Evolutionary conservation across 2,797 vertebrate species (phyloP).

Genomic region (Gambelia wislizenii): DNA sequence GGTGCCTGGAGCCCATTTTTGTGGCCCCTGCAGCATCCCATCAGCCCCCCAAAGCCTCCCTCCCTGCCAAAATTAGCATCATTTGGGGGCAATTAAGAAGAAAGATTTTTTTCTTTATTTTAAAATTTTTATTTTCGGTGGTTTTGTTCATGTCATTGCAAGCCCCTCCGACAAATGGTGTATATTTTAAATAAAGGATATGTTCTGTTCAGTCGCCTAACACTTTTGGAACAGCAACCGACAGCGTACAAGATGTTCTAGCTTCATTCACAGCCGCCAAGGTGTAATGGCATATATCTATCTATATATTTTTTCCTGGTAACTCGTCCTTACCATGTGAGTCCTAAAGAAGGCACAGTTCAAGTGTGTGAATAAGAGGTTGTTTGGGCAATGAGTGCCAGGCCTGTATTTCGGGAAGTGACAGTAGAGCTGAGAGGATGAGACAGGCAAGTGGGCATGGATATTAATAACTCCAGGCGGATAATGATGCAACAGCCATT

Average conservation of each 20-base stretch:
- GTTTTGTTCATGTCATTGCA: too few relatives aligned
- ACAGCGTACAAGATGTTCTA: conserved; percentile 23
- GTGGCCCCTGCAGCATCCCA: too few relatives aligned
- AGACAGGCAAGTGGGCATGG: neutral
- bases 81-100: too few relatives aligned
- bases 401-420: neutral
- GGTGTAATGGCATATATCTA: neutral
- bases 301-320: conserved; percentile 16
- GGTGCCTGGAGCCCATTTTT: too few relatives aligned
- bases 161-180: too few relatives aligned
- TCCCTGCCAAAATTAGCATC: too few relatives aligned
- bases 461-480: neutral
- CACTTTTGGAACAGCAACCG: neutral
- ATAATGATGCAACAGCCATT: neutral
- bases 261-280: conserved; percentile 26
- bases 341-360: conserved; percentile 9
- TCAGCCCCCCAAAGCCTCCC: too few relatives aligned
- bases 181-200: neutral
- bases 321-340: conserved; percentile 26
- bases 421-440: neutral
- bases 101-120: too few relatives aligned
- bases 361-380: conserved; percentile 28
- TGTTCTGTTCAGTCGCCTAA: too few relatives aligned
- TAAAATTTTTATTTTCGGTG: too few relatives aligned
- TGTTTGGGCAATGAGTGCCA: neutral